A percentile compares a stretch with the other conserved stretches of the same genome.
Conservation (phyloP, 1,140 invertebrate species). For the Pollicipes pollicipes region DNA sequence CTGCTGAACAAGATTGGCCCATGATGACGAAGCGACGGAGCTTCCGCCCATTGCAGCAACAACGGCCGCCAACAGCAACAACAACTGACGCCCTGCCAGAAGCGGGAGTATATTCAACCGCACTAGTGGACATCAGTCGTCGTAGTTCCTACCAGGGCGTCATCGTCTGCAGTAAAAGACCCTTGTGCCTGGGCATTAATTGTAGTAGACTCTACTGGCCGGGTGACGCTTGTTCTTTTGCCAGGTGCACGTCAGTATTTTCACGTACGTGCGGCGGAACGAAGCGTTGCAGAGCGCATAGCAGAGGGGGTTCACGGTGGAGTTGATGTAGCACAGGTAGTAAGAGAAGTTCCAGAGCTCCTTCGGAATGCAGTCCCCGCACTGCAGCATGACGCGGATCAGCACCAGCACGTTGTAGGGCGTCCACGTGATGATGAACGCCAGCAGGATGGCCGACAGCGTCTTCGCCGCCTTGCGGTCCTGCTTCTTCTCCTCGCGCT, state of each 20-base stretch:
- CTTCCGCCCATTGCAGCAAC: too few species aligned
- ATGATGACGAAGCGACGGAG: too few species aligned
- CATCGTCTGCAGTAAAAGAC: too few species aligned
- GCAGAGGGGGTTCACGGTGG: slow-evolving; percentile 58
- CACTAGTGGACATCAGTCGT: too few species aligned
- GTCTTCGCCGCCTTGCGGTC: slow-evolving; percentile 98
- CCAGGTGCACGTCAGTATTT: slow-evolving; percentile 92
- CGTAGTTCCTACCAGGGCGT: too few species aligned
- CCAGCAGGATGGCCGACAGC: slow-evolving; percentile 83
- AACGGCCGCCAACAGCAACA: too few species aligned
- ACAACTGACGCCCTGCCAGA: too few species aligned
- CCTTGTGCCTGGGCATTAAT: too few species aligned
- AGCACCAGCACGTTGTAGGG: slow-evolving; percentile 93
- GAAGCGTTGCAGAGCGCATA: slow-evolving; percentile 94
- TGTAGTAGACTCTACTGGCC: not conserved
- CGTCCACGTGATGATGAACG: slow-evolving; percentile 98
- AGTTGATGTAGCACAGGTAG: slow-evolving; percentile 98
- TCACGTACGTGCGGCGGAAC: slow-evolving; percentile 84
- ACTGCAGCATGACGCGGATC: slow-evolving; percentile 63
- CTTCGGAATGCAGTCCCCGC: slow-evolving; percentile 63
- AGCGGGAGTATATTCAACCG: too few species aligned
- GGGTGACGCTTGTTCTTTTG: slow-evolving; percentile 29
- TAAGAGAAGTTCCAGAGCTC: slow-evolving; percentile 91
- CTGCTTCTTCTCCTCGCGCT: slow-evolving; percentile 85
- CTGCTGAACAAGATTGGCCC: too few species aligned